phyloP scores from a whole-genome alignment of 2,113 vertebrate species.

The Myanophis thanlyinensis region DNA sequence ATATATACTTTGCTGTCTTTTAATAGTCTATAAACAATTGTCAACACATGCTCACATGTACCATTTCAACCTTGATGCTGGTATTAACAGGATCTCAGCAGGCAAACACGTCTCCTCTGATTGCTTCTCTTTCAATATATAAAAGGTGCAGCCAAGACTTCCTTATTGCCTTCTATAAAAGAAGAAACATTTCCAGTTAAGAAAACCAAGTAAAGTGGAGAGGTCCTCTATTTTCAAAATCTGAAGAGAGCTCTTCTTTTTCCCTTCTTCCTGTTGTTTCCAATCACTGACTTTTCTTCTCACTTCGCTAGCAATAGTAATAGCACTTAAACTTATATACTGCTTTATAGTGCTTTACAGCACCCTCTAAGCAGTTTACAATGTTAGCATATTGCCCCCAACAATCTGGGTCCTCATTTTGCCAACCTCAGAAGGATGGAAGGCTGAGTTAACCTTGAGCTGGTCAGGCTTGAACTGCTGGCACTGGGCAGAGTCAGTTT shows the following conservation, averaged over 20 bases:
- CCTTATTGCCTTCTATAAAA: neutral
- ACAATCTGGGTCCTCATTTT: neutral
- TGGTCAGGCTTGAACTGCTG: neutral
- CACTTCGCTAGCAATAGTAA: neutral
- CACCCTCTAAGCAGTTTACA: neutral
- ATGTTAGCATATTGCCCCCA: neutral
- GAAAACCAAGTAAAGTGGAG: neutral
- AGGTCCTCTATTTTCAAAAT: neutral
- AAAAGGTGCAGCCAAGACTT: neutral
- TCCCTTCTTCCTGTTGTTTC: neutral
- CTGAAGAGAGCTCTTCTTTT: neutral
- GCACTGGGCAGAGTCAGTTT: neutral
- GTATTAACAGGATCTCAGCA: neutral
- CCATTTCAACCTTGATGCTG: neutral
- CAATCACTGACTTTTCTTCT: neutral
- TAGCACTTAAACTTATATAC: neutral
- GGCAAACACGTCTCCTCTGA: neutral
- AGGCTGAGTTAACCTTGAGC: neutral
- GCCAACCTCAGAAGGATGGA: neutral
- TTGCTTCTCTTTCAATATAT: neutral
- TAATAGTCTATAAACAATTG: neutral
- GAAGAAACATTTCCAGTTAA: neutral
- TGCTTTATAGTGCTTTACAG: neutral
- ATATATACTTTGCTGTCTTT: neutral
- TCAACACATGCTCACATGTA: neutral